Evolutionary conservation across 1,140 invertebrate species (phyloP), one percentile per base, ranked within the genome.

Genomic region (Euura lappo): DNA sequence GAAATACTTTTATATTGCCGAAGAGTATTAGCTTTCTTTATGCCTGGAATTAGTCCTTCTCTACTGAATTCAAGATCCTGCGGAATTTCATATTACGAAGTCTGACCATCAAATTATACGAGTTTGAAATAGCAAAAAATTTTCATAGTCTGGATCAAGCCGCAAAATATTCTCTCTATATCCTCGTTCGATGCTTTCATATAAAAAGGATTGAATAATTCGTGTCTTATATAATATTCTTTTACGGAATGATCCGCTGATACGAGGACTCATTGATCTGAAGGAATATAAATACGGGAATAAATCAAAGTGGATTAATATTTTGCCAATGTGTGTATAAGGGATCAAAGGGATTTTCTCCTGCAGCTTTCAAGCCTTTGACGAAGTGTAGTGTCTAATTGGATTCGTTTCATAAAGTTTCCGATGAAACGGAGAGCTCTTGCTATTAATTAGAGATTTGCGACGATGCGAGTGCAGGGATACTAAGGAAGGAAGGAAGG

Each of bases 381-480:
- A 80, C 74, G 78, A 79, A 80, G 77, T 77, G 72, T 70, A 70
- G 68, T 10, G 64, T 74, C 73, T 80, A 80, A 80, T 80, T 80
- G 78, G 73, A 80, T 80, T 77, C 77, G 76, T 79, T 80, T 79
- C 79, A 80, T 80, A 77, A 79, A 80, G 77, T 80, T 28, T 78
- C 74, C 77, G 75, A 79, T 75, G 77, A 76, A 80, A 80, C 65
- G 77, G 66, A 73, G 72, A 74, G 75, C 65, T 76, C 70, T 72
- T 72, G 74, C 78, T 74, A 79, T 80, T 80, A 80, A 80, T 79
- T 78, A 77, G 75, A 74, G 78, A 80, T 78, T 11, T 73, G 76
- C 73, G 77, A 75, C 74, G 71, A 70, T 68, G 71, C 67, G 45
- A 60, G 72, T 66, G 71, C 66, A 66, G 71, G 45, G 74, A 65